Evolutionary conservation across 2,797 vertebrate species (phyloP).

Genomic region (Peromyscus nudipes): DNA sequence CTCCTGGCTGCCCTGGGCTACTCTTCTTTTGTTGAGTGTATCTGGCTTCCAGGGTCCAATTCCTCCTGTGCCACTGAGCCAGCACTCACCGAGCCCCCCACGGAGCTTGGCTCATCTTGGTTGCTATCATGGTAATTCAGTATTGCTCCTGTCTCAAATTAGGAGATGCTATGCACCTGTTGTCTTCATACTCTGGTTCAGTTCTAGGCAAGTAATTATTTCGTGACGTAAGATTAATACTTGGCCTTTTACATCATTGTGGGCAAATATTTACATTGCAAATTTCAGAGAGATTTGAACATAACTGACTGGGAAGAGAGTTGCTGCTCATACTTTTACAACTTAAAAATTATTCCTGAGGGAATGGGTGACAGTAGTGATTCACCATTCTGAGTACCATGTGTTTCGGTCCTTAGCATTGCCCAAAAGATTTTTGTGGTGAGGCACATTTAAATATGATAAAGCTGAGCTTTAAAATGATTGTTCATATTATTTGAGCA

Average conservation of each 20-base stretch:
- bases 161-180: background rate
- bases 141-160: background rate
- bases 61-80: background rate
- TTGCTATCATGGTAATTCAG: background rate
- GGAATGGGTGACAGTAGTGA: background rate
- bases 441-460: background rate
- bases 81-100: accelerated
- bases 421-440: background rate
- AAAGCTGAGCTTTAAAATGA: background rate
- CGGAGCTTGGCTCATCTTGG: background rate
- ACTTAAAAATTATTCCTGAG: background rate
- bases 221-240: background rate
- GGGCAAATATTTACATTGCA: background rate
- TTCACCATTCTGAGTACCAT: background rate
- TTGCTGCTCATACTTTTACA: background rate
- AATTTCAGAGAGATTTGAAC: background rate
- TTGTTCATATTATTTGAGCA: background rate
- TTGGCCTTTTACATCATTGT: background rate
- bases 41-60: background rate
- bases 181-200: background rate
- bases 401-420: background rate
- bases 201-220: constrained; percentile 1
- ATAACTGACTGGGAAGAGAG: background rate
- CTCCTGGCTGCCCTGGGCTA: background rate
- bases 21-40: background rate